A percentile compares a stretch with the other conserved stretches of the same genome.
Evolutionary conservation across 2,888 invertebrate genomes (phyloP).

Genomic region (Biston betularia): DNA sequence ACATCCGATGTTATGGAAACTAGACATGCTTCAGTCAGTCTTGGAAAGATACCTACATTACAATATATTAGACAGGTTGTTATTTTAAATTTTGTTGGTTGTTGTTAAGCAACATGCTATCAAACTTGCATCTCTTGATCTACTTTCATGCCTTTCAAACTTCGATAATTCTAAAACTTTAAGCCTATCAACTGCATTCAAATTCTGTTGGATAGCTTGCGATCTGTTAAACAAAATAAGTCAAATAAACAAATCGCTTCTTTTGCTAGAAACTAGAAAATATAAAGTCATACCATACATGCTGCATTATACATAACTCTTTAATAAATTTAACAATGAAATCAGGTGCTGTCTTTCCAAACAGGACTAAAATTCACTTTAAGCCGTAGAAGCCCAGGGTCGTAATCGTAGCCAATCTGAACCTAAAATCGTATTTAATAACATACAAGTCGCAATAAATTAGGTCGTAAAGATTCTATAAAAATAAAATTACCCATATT

Average conservation of each 20-base stretch:
- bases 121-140: slow-evolving; percentile 50
- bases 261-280: neutral
- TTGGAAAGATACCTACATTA: slow-evolving; percentile 29
- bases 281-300: neutral
- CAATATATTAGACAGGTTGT: slow-evolving; percentile 21
- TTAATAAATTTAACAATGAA: no score
- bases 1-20: slow-evolving; percentile 54
- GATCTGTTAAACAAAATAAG: slow-evolving; percentile 38
- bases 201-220: slow-evolving; percentile 20
- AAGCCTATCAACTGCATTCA: slow-evolving; percentile 21
- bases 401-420: no score
- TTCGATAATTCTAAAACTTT: slow-evolving; percentile 3
- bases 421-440: no score
- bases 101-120: slow-evolving; percentile 53
- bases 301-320: slow-evolving; percentile 1
- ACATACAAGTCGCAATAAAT: no score
- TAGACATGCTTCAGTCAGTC: slow-evolving; percentile 79
- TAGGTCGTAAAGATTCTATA: no score
- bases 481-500: no score
- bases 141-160: slow-evolving; percentile 53
- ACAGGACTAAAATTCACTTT: neutral
- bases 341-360: no score
- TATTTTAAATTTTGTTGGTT: slow-evolving; percentile 39
- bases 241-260: slow-evolving; percentile 17
- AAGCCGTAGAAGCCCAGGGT: no score